phyloP scores from a whole-genome alignment of 2,797 vertebrate species.

The Acrossocheilus wenchowensis region DNA sequence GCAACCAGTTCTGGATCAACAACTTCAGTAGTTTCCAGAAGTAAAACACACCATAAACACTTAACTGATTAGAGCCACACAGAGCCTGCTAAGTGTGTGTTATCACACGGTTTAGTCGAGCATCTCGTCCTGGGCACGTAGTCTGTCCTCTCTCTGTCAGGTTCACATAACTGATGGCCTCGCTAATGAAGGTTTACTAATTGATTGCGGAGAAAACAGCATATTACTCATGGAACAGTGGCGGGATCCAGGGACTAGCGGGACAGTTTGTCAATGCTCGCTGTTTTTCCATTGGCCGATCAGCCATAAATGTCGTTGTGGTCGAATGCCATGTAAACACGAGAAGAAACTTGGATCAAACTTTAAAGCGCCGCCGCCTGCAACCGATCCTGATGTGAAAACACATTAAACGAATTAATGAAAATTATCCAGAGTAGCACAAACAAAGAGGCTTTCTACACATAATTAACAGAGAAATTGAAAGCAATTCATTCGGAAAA shows the following conservation, averaged over 20 bases:
- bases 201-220: constrained; percentile 82
- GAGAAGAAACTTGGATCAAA: constrained; percentile 34
- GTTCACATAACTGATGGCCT: constrained; percentile 75
- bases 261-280: constrained; percentile 77
- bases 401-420: background rate
- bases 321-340: constrained; percentile 39
- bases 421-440: background rate
- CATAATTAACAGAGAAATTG: constrained; percentile 39
- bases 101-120: constrained; percentile 26
- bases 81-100: background rate
- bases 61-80: background rate
- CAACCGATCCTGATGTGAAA: constrained; percentile 54
- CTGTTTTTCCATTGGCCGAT: constrained; percentile 60
- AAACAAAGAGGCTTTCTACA: constrained; percentile 29
- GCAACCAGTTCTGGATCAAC: background rate
- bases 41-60: background rate
- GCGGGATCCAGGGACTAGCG: constrained; percentile 67
- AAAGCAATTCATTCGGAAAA: constrained; percentile 31
- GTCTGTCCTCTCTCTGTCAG: constrained; percentile 68
- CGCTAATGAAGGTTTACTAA: constrained; percentile 79
- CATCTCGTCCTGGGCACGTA: constrained; percentile 61
- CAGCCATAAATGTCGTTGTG: constrained; percentile 20
- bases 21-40: background rate
- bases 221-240: constrained; percentile 77
- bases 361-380: constrained; percentile 47